These are phyloP conservation scores for Procavia capensis DNA, from an alignment of 2,113 vertebrate species.

Conservation along the genomic window DNA sequence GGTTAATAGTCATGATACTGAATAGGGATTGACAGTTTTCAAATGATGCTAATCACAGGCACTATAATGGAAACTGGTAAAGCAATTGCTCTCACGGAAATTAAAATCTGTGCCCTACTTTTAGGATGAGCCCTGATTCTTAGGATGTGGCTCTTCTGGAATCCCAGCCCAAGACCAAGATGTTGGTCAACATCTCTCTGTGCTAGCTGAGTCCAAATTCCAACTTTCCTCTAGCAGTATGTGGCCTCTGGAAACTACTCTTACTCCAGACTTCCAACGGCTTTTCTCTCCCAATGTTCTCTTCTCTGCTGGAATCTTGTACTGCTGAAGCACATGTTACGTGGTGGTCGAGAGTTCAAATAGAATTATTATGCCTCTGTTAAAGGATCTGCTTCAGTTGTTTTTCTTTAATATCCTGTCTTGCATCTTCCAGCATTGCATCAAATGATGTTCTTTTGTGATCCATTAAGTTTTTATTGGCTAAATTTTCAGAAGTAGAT, in stretches of 20 bases:
- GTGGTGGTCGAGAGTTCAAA: neutral
- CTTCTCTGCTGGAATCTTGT: neutral
- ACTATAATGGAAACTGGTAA: neutral
- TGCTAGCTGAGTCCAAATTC: neutral
- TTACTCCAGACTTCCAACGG: too few species aligned
- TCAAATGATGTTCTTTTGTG: too few species aligned
- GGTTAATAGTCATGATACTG: neutral
- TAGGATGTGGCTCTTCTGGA: neutral
- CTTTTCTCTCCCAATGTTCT: neutral
- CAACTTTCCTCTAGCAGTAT: neutral
- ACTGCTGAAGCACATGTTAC: neutral
- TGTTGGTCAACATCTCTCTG: neutral
- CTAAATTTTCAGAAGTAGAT: too few species aligned
- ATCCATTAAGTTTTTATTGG: too few species aligned
- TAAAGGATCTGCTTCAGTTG: neutral
- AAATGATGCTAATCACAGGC: neutral
- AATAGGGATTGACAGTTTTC: neutral
- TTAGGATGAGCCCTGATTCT: neutral
- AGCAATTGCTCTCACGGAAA: neutral
- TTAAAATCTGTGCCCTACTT: neutral
- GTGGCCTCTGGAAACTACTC: neutral
- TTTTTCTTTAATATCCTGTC: neutral
- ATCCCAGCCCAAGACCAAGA: neutral
- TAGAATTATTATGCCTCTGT: neutral
- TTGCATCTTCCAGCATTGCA: neutral